Evolutionary conservation across 2,113 vertebrate genomes (phyloP), one percentile per base, ranked within the genome.

Genomic region (Edolisoma coerulescens): DNA sequence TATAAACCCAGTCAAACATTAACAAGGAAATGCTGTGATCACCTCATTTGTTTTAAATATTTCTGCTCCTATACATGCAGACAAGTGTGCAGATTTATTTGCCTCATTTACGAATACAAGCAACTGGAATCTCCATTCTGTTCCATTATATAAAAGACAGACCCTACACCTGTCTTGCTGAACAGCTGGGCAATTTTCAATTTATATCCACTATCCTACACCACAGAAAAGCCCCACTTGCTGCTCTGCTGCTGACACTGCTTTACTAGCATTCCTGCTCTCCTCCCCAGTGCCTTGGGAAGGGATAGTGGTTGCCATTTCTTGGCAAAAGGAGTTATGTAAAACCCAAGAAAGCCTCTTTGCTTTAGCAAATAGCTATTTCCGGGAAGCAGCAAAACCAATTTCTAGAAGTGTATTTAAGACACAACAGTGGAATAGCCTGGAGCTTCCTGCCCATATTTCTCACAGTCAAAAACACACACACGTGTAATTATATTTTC

Each of bases 181-280:
- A 97, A 97, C 97, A 98, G 97, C 97, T 98, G 97, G 92, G 94
- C 78, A 93, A 95, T 91, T 93, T 96, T 96, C 95, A 97, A 71
- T 96, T 97, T 97, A 97, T 96, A 97, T 93, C 79, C 64, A 95
- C 93, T 84, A 81, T 74, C 93, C 75, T 96, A 84, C 47, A 75
- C 79, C 89, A 75, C 50, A 63, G 83, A 88, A 92, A 95, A 91
- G 68, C 93, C 78, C 69, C 92, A 79, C 92, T 95, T 82, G 92
- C 89, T 91, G 80, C 59, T 94, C 65, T 78, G 59, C 50, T 96
- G 93, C 95, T 93, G 89, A 92, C 82, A 2, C 39, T 53, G 89
- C 89, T 95, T 94, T 45, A 70, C 53, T 49, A 61, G 86, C 79
- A 93, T 94, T 95, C 92, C 82, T 91, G 61, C 30, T 77, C 44